Base-by-base conservation (phyloP, 2,888 invertebrate species). In the Oasisia sp. region DNA sequence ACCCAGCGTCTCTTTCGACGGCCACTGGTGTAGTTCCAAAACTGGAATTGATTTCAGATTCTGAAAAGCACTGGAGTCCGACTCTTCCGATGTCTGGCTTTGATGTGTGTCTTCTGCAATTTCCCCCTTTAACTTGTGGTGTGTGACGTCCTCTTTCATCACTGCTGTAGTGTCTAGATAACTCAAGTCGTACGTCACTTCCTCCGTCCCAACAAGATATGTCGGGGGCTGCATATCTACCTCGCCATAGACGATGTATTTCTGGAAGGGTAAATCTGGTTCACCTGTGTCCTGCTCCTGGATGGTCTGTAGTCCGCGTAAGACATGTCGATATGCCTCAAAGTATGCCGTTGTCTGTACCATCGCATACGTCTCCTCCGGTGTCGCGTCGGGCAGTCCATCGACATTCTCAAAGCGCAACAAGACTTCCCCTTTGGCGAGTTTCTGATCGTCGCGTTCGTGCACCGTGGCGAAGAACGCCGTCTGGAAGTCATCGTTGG, bases 271-370 rank as follows among this genome's bases (percentile, higher is more conserved):
- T 94, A 98, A 97, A 45, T 97, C 97, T 11, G 97, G 96, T 44
- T 96, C 94, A 90, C n/a, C n/a, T n/a, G n/a, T n/a, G n/a, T n/a
- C n/a, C n/a, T n/a, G n/a, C n/a, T n/a, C n/a, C n/a, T 96, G 96
- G 91, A 97, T 97, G 0, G 96, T 96, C 94, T 89, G 89, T 32
- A 98, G 95, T 14, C 97, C 97, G 94, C 97, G 97, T 92, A 98
- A 96, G 0, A 98, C 97, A 94, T 97, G 97, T 93, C 97, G 97
- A 95, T 98, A 98, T 0, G 98, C 98, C 94, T 98, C 98, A 95
- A 98, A 98, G 95, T 97, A 98, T 0, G 97, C 97, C 92, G 97
- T 97, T 92, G 98, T 97, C 95, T 98, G 98, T 5, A 98, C 97
- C 97, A 98, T 97, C 1, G 92, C 74, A 58, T 92, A 32, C 92